phyloP scores from a whole-genome alignment of 2,888 invertebrate genomes.

The Rutpela maculata region DNA sequence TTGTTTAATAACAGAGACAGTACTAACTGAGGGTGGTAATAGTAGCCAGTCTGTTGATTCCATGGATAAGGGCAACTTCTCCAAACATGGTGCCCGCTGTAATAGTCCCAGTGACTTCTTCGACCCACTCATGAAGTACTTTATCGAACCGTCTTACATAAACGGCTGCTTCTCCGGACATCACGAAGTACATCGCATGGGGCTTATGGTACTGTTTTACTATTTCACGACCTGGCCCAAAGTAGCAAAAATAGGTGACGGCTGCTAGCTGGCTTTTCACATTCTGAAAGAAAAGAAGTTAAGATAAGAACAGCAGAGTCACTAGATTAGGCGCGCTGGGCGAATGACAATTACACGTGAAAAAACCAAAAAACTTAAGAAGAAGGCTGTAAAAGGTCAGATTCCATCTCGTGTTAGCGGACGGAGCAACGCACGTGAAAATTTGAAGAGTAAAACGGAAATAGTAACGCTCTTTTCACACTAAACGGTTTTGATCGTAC shows the following conservation, averaged over 20 bases:
- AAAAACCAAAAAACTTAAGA: too few species aligned
- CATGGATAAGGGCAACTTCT: slow-evolving; percentile 80
- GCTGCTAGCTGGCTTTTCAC: slow-evolving; percentile 79
- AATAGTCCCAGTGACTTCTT: slow-evolving; percentile 75
- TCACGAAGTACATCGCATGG: slow-evolving; percentile 68
- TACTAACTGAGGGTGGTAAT: slow-evolving; percentile 76
- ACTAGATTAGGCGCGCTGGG: too few species aligned
- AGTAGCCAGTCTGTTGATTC: slow-evolving; percentile 79
- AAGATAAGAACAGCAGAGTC: not conserved
- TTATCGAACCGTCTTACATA: slow-evolving; percentile 76
- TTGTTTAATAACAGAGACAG: not conserved
- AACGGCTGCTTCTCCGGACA: slow-evolving; percentile 78
- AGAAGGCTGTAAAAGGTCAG: too few species aligned
- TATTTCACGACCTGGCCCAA: slow-evolving; percentile 77
- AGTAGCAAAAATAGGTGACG: slow-evolving; percentile 79
- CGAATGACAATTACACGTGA: too few species aligned
- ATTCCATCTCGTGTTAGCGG: too few species aligned
- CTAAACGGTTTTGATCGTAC: too few species aligned
- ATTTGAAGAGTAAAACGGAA: too few species aligned
- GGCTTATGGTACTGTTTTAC: slow-evolving; percentile 80
- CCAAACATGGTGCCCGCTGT: slow-evolving; percentile 81
- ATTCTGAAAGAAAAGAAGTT: slow-evolving; percentile 72
- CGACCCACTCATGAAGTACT: slow-evolving; percentile 73
- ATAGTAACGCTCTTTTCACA: too few species aligned
- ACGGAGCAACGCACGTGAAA: too few species aligned